Percentiles rank a stretch among this genome's conserved stretches.
phyloP scores from a whole-genome alignment of 2,797 vertebrate genomes.

The Sardinella longiceps region DNA sequence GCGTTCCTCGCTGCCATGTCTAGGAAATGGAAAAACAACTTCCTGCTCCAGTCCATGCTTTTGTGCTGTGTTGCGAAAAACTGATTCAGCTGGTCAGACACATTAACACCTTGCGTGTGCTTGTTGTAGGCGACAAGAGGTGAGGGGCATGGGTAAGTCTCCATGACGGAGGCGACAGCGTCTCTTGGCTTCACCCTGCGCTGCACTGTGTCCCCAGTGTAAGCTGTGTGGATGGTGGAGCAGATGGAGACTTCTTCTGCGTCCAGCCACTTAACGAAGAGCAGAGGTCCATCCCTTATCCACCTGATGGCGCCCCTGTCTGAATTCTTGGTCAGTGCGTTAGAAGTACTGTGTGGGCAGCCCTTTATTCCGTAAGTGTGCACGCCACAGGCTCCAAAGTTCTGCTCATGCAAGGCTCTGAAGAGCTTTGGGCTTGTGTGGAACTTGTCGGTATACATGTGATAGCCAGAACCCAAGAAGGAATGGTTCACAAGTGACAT shows the following conservation, averaged over 20 bases:
- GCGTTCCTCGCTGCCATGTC: conserved; percentile 51
- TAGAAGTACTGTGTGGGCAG: background rate
- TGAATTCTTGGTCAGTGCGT: background rate
- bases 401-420: background rate
- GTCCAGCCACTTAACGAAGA: conserved; percentile 34
- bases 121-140: conserved; percentile 41
- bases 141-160: conserved; percentile 35
- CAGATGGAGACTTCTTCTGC: conserved; percentile 36
- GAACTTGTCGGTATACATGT: background rate
- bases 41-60: conserved; percentile 44
- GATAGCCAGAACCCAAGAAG: background rate
- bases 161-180: background rate
- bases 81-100: conserved; percentile 42
- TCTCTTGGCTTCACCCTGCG: conserved; percentile 18
- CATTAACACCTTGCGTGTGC: conserved; percentile 37
- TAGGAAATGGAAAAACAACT: conserved; percentile 48
- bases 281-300: conserved; percentile 38
- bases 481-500: background rate
- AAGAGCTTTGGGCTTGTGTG: background rate
- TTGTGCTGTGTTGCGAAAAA: conserved; percentile 44
- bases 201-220: background rate
- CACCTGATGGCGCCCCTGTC: conserved; percentile 44
- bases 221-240: conserved; percentile 39
- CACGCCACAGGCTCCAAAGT: background rate
- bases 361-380: background rate